These are phyloP conservation scores for Pristionchus fissidentatus DNA, from an alignment of 2,888 invertebrate species.

Conservation along the genomic window DNA sequence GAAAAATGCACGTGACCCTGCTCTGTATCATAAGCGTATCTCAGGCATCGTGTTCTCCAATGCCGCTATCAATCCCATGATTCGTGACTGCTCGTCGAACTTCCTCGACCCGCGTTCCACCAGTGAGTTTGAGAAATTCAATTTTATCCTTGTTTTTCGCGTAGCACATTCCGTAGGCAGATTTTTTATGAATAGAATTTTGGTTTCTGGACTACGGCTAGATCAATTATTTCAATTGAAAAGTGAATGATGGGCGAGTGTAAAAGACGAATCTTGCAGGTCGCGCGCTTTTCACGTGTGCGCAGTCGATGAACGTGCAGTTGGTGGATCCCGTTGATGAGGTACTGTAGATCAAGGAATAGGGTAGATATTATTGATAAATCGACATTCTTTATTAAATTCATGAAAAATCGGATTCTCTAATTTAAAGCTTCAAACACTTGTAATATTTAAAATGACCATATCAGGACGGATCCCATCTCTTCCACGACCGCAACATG, in stretches of 20 bases:
- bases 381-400: no score
- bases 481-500: conserved; percentile 38
- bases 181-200: no score
- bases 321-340: conserved; percentile 45
- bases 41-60: conserved; percentile 29
- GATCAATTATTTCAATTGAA: neutral
- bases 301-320: conserved; percentile 3
- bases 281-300: conserved; percentile 38
- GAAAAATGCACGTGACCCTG: no score
- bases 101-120: conserved; percentile 17
- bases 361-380: neutral
- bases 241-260: neutral
- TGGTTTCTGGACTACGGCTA: neutral
- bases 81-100: neutral
- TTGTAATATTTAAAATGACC: no score
- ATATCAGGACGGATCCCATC: conserved; percentile 39
- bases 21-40: no score
- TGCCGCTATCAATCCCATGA: neutral
- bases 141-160: neutral
- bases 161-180: no score
- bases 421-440: no score
- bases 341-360: conserved; percentile 9
- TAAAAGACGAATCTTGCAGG: neutral
- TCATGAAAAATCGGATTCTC: no score
- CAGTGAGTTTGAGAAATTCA: no score